These are phyloP conservation scores for Myotis vivesi DNA, from an alignment of 2,797 vertebrate genomes.

Conservation along the genomic window DNA sequence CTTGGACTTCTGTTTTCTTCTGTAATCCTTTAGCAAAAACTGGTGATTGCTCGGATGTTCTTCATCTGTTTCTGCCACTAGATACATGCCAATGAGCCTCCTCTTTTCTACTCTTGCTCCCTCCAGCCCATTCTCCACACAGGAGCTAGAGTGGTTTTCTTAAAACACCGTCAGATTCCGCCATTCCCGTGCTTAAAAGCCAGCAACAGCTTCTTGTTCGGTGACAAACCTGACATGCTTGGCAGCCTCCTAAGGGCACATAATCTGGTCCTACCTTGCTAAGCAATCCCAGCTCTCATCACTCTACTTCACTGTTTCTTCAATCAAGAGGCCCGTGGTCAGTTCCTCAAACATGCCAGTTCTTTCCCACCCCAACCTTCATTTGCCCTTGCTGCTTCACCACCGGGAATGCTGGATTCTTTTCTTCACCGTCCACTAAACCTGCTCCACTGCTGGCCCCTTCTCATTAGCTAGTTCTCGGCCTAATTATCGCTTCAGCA, in stretches of 20 bases:
- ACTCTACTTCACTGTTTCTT: neutral
- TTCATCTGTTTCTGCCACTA: neutral
- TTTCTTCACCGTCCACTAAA: rapidly evolving
- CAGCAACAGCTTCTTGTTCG: neutral
- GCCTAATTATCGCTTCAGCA: neutral
- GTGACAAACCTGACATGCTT: neutral
- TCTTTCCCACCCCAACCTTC: neutral
- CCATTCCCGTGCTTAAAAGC: neutral
- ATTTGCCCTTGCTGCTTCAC: neutral
- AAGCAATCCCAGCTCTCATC: neutral
- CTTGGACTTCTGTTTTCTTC: neutral
- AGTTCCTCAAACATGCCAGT: neutral
- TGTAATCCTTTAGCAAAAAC: neutral
- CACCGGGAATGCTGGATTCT: neutral
- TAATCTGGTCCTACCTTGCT: neutral
- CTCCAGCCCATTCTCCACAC: neutral
- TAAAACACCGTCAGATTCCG: neutral
- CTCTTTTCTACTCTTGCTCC: neutral
- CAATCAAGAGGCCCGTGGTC: neutral
- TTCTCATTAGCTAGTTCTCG: neutral
- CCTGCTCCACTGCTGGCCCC: neutral
- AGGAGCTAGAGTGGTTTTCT: neutral
- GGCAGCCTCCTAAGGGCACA: neutral
- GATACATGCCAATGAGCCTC: neutral
- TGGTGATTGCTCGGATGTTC: neutral